Conservation (phyloP, 2,888 invertebrate genomes). For the Leucoptera coffeella region DNA sequence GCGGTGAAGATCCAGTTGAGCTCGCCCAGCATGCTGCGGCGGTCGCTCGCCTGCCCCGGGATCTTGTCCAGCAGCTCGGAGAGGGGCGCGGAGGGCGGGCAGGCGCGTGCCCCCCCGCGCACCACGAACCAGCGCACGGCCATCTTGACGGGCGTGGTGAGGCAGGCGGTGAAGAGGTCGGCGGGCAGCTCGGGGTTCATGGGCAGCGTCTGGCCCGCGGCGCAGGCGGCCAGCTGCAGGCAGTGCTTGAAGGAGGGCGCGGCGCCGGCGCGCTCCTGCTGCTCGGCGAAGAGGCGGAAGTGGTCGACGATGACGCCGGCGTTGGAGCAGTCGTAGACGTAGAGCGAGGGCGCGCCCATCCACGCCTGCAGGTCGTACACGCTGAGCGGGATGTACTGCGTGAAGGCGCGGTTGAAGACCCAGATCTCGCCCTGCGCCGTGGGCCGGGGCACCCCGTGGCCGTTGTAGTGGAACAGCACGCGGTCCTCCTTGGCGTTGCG, state of each 20-base stretch:
- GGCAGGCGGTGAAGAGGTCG: constrained; percentile 94
- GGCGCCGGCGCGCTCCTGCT: constrained; percentile 72
- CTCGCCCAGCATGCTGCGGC: constrained; percentile 96
- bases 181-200: constrained; percentile 98
- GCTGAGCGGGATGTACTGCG: constrained; percentile 98
- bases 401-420: constrained; percentile 98
- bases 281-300: constrained; percentile 83
- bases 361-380: constrained; percentile 97
- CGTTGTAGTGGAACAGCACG: constrained; percentile 98
- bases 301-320: constrained; percentile 94
- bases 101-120: constrained; percentile 71
- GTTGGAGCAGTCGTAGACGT: constrained; percentile 98
- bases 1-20: constrained; percentile 99
- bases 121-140: constrained; percentile 92
- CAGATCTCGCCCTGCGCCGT: constrained; percentile 98
- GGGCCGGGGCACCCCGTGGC: constrained; percentile 97
- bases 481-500: constrained; percentile 97
- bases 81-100: constrained; percentile 74
- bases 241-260: constrained; percentile 76
- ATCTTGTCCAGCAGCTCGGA: constrained; percentile 92
- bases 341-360: constrained; percentile 99
- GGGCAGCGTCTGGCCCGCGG: constrained; percentile 87
- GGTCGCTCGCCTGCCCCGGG: constrained; percentile 90
- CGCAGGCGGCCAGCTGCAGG: constrained; percentile 95
- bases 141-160: constrained; percentile 97